Conservation (phyloP, 2,113 vertebrate genomes). For the Burhinus bistriatus region DNA sequence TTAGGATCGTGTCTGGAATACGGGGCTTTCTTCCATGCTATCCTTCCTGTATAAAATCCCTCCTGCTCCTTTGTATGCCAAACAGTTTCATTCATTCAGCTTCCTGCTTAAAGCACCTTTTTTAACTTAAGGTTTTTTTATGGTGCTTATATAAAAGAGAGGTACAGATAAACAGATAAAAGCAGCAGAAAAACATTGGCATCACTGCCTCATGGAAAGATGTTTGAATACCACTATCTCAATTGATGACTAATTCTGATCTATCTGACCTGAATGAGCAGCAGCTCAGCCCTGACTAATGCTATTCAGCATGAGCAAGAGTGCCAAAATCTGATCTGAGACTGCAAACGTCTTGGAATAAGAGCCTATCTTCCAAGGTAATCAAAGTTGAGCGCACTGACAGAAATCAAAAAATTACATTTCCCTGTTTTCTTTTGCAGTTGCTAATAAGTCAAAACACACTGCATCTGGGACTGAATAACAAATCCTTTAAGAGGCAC, state of each 20-base stretch:
- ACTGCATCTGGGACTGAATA: neutral
- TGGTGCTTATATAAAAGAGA: neutral
- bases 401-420: neutral
- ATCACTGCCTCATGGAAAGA: neutral
- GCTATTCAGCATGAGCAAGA: constrained; percentile 8
- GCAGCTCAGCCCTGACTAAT: constrained; percentile 37
- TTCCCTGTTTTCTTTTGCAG: neutral
- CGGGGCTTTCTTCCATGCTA: neutral
- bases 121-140: neutral
- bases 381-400: neutral
- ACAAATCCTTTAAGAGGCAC: neutral
- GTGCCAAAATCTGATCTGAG: constrained; percentile 33
- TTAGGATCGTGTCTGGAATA: neutral
- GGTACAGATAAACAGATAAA: neutral
- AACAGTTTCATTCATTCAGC: neutral
- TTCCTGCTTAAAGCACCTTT: neutral
- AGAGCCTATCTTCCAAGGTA: neutral
- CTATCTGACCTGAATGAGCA: constrained; percentile 40
- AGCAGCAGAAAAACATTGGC: neutral
- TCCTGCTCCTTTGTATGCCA: neutral
- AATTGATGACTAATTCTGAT: neutral
- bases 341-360: neutral
- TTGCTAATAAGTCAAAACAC: neutral
- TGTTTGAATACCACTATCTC: neutral
- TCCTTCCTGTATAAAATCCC: neutral